Evolutionary conservation across 2,797 vertebrate species (phyloP), one percentile per base, ranked within the genome.

Genomic region (Artibeus lituratus): DNA sequence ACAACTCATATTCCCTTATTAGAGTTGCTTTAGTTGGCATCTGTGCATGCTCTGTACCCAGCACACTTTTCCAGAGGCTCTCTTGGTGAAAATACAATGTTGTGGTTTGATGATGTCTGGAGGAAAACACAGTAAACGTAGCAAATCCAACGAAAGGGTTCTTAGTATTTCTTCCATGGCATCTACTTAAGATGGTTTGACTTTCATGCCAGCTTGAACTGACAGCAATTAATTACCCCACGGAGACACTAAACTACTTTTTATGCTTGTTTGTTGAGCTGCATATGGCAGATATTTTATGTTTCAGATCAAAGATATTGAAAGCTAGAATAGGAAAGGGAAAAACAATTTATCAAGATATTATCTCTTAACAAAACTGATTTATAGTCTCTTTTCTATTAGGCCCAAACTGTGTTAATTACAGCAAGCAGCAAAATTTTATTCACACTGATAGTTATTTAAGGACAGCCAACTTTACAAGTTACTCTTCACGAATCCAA

Each of bases 1-100:
- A 29, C 93, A 51, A 80, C 81, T 35, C 47, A 94, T 67, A 26
- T 93, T 94, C 32, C 96, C 53, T 93, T 72, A 10, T 10, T 91
- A 57, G 10, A 39, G 9, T 82, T 53, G 55, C 74, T 92, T 94
- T 83, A 72, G 22, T 47, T 73, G 9, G 57, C 86, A n/a, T 82
- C 86, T 86, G 29, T 29, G 5, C 14, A 3, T 74, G 26, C 6
- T 4, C 29, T 37, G 0, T 69, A 76, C 51, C 47, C 69, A 81
- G 57, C 18, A 59, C 74, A 87, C 32, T 59, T 59, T 74, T 73
- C 62, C 83, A 49, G 16, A 69, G 4, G n/a, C 32, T 90, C 53
- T 93, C n/a, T 88, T 78, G 47, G 69, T 67, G 94, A 96, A 78
- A 89, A 51, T 88, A 7, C 10, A 87, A 5, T 85, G 24, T 18